Conservation (phyloP, 2,113 vertebrate genomes). For the Carassius gibelio region DNA sequence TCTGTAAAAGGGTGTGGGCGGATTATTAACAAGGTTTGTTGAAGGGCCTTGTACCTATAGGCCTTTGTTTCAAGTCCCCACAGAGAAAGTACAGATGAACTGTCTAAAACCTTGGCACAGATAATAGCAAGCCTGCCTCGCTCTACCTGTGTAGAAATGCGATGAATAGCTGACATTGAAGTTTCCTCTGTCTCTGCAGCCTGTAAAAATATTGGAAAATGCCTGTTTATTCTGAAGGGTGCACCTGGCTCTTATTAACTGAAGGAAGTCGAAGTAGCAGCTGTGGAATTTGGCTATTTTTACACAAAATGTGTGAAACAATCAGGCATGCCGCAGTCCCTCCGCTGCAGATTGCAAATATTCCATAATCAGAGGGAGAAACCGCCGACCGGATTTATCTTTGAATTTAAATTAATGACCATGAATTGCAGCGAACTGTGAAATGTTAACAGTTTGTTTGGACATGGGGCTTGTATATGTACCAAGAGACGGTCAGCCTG, state of each 20-base stretch:
- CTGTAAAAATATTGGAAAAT: slow-evolving; percentile 62
- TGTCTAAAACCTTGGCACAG: slow-evolving; percentile 52
- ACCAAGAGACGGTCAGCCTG: slow-evolving; percentile 1
- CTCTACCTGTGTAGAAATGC: slow-evolving; percentile 47
- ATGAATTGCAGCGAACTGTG: slow-evolving; percentile 27
- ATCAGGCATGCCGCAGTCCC: background rate
- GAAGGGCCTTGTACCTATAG: slow-evolving; percentile 49
- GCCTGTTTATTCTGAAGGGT: slow-evolving; percentile 59
- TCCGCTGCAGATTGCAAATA: background rate
- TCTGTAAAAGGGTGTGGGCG: slow-evolving; percentile 37
- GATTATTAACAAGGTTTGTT: slow-evolving; percentile 55
- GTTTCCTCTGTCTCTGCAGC: slow-evolving; percentile 51
- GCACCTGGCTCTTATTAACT: slow-evolving; percentile 59
- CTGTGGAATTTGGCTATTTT: slow-evolving; percentile 58
- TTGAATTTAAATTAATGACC: slow-evolving; percentile 43
- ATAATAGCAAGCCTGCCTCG: slow-evolving; percentile 40
- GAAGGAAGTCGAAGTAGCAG: slow-evolving; percentile 49
- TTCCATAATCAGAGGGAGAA: background rate
- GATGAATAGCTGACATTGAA: slow-evolving; percentile 61
- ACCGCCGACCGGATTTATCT: slow-evolving; percentile 12
- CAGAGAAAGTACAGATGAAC: slow-evolving; percentile 50
- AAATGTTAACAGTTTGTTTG: slow-evolving; percentile 8
- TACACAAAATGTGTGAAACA: slow-evolving; percentile 44
- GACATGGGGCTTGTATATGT: background rate
- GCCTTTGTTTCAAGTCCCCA: slow-evolving; percentile 55